phyloP scores from a whole-genome alignment of 2,113 vertebrate species.

The Pipra filicauda region DNA sequence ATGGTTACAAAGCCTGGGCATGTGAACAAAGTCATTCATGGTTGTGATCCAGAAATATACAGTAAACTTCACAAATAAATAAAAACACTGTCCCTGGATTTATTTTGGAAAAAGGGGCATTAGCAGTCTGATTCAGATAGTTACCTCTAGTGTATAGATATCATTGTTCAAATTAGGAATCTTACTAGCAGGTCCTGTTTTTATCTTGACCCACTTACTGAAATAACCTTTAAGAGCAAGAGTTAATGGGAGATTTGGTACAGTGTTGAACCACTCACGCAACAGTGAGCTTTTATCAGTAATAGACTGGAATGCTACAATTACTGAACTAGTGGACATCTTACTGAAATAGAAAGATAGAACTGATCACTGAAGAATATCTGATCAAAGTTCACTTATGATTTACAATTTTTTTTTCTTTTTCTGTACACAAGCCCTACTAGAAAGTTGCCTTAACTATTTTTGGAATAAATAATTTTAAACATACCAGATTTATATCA shows the following conservation, averaged over 20 bases:
- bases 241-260: slow-evolving; percentile 2
- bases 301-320: not conserved
- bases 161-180: not conserved
- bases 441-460: not conserved
- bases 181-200: not conserved
- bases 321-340: not conserved
- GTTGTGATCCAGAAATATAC: not conserved
- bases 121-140: not conserved
- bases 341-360: not conserved
- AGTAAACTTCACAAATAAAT: not conserved
- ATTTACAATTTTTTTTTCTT: not conserved
- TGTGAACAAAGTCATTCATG: not conserved
- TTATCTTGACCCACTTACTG: slow-evolving; percentile 56
- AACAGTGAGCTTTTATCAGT: not conserved
- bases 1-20: not conserved
- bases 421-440: not conserved
- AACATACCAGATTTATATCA: not conserved
- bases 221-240: slow-evolving; percentile 48
- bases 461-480: not conserved
- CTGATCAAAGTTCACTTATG: not conserved
- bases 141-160: not conserved
- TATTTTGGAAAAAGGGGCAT: not conserved
- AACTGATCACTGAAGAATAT: not conserved
- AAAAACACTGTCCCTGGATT: not conserved
- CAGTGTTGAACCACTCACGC: not conserved